These are phyloP conservation scores for Crematogaster levior DNA, from an alignment of 2,888 invertebrate genomes.

Conservation along the genomic window DNA sequence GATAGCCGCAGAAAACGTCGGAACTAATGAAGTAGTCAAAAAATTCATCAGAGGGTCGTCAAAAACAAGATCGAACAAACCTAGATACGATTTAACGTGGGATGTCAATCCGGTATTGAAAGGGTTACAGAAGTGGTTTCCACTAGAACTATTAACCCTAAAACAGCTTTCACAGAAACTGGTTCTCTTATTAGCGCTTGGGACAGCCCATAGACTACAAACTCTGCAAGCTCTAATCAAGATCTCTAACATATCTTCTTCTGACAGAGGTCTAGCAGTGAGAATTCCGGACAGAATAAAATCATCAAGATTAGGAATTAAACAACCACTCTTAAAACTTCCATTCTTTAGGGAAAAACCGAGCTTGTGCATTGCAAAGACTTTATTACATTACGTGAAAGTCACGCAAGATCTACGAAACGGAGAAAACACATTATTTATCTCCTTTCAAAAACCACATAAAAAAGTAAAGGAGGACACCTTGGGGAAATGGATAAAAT, in stretches of 20 bases:
- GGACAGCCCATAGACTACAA: conserved; percentile 59
- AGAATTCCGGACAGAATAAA: conserved; percentile 57
- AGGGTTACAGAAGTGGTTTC: conserved; percentile 16
- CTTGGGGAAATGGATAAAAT: not conserved
- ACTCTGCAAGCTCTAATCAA: conserved; percentile 59
- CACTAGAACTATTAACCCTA: conserved; percentile 50
- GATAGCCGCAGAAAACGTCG: no score
- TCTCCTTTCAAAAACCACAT: conserved; percentile 13
- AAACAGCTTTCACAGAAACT: conserved; percentile 51
- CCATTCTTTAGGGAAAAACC: conserved; percentile 46
- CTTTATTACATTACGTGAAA: not conserved
- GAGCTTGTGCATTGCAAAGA: not conserved
- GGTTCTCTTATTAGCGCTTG: conserved; percentile 55
- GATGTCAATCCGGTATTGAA: no score
- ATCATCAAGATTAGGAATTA: conserved; percentile 39
- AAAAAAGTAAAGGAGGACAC: conserved; percentile 47
- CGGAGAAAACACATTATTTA: not conserved
- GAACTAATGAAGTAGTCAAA: no score
- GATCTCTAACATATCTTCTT: conserved; percentile 53
- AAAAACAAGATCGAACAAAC: no score
- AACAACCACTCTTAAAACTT: conserved; percentile 50
- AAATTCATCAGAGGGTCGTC: no score
- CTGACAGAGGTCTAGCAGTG: conserved; percentile 61
- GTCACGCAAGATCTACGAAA: not conserved
- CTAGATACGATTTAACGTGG: no score